Conservation (phyloP, 2,797 vertebrate genomes). For the Cynodonichthys magdalenae region DNA sequence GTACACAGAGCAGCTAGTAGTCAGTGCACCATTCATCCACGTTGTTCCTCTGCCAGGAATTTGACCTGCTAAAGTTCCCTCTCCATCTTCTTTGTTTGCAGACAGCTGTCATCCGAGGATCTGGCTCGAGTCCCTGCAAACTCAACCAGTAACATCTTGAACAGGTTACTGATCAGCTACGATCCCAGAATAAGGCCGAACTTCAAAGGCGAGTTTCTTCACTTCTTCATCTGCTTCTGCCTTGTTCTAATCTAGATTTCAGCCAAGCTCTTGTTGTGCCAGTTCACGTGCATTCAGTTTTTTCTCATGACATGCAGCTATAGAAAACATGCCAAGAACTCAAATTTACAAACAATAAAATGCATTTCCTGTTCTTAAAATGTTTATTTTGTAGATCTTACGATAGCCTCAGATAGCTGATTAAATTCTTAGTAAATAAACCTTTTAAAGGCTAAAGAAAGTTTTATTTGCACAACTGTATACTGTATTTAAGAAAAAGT, state of each 20-base stretch:
- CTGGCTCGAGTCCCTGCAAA: slow-evolving; percentile 93
- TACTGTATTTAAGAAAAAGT: no score
- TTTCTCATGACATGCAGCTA: slow-evolving; percentile 9
- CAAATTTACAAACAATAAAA: slow-evolving; percentile 21
- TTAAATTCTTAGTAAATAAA: no score
- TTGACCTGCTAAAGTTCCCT: slow-evolving; percentile 54
- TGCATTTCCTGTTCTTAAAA: neutral
- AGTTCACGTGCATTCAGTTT: slow-evolving; percentile 38
- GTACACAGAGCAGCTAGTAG: slow-evolving; percentile 33
- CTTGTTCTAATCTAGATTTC: slow-evolving; percentile 44
- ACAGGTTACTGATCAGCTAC: slow-evolving; percentile 93
- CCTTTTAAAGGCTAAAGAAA: no score
- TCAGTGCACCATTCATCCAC: slow-evolving; percentile 36
- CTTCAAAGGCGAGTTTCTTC: slow-evolving; percentile 91
- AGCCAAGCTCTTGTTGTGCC: slow-evolving; percentile 34
- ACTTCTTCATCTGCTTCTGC: slow-evolving; percentile 47
- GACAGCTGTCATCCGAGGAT: slow-evolving; percentile 93
- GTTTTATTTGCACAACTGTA: no score
- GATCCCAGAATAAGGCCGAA: slow-evolving; percentile 98
- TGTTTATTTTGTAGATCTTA: neutral
- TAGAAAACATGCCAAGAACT: neutral
- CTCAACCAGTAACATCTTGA: slow-evolving; percentile 97
- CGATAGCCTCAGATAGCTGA: no score
- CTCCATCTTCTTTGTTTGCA: slow-evolving; percentile 67
- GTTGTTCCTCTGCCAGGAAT: slow-evolving; percentile 60